Conservation (phyloP, 2,797 vertebrate species). For the Caiman crocodilus region DNA sequence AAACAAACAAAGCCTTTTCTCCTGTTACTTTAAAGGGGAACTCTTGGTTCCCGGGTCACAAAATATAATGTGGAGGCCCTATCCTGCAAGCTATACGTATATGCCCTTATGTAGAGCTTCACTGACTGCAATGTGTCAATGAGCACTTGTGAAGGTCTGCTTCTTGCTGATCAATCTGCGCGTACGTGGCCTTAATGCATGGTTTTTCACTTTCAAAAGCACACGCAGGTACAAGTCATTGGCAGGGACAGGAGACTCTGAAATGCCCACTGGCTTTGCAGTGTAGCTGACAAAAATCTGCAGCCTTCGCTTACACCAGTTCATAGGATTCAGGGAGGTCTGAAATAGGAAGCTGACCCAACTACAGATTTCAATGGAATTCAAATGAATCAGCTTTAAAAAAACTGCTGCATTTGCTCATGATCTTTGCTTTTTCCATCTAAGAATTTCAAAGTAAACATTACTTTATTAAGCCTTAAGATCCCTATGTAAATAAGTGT, state of each 20-base stretch:
- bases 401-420: slow-evolving; percentile 37
- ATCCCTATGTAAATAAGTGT: neutral
- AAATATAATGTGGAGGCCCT: neutral
- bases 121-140: fast-evolving
- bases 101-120: neutral
- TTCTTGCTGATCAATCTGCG: neutral
- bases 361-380: slow-evolving; percentile 9
- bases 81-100: neutral
- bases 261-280: neutral
- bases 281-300: neutral
- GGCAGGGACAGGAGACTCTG: neutral
- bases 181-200: neutral
- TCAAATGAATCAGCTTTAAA: slow-evolving; percentile 39
- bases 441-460: slow-evolving; percentile 1
- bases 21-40: neutral
- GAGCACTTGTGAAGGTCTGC: neutral
- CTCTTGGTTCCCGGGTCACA: neutral
- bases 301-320: neutral
- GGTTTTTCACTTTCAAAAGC: neutral
- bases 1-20: neutral
- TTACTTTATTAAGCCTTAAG: neutral
- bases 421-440: slow-evolving; percentile 32
- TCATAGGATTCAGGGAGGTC: slow-evolving; percentile 28
- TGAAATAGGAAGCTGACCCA: slow-evolving; percentile 37
- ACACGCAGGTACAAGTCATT: neutral